Evolutionary conservation across 2,888 invertebrate genomes (phyloP), one percentile per base, ranked within the genome.

Genomic region (Cheilosia pagana): DNA sequence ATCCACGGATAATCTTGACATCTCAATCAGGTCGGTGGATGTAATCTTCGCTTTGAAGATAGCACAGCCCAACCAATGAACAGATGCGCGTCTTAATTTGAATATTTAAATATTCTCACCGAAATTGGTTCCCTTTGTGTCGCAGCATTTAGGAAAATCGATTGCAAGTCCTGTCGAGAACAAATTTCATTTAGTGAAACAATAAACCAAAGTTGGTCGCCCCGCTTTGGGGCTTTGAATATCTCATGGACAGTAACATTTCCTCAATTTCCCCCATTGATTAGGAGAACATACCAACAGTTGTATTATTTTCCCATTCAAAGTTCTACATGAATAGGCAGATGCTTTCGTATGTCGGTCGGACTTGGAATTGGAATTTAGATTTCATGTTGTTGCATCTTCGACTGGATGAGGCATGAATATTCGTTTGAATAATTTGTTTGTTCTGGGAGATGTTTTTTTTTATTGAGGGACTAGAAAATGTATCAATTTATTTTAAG

Each of bases 101-200:
- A 50, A 50, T 50, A 50, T 23, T 50, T 25, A 50, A 50, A 50
- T 55, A 16, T 16, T 6, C n/a, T n/a, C 7, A 6, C 6, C 3
- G 3, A 8, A 10, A 16, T 45, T 5, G 14, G 14, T 1, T 1
- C 0, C 6, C n/a, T 41, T 6, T 41, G 41, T 41, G 12, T 12
- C 1, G 28, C 28, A 41, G n/a, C 45, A 19, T 45, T 55, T 55
- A 35, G 16, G 8, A 60, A 43, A 60, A 60, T 60, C 41, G 16
- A 43, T 60, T 25, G 43, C 41, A 41, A 43, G 14, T 60, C 43
- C 41, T 43, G n/a, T 23, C 14, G 3, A 10, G 41, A 60, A 60
- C 60, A 60, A 60, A 60, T 60, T 60, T 43, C 43, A 60, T 43
- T 60, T 41, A 60, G 60, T 25, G 21, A 60, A 43, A 43, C 43